Conservation (phyloP, 2,888 invertebrate genomes). For the Dasypogon diadema region DNA sequence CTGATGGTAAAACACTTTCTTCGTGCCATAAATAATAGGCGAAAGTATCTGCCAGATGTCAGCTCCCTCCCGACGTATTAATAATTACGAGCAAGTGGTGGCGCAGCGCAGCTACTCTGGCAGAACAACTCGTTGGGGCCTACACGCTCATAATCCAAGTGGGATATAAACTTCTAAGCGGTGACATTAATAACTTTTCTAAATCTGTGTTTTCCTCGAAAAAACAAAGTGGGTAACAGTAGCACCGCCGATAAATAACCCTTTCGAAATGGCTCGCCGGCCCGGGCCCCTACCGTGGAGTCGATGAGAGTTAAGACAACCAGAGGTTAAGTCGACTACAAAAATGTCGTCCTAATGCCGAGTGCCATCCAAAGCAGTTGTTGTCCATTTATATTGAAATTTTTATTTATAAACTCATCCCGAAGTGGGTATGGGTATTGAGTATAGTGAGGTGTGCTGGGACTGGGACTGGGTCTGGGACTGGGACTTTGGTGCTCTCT, state of each 20-base stretch:
- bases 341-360: slow-evolving; percentile 15
- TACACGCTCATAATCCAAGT: slow-evolving; percentile 14
- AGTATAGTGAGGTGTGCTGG: too few relatives aligned
- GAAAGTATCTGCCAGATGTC: slow-evolving; percentile 33
- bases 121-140: not conserved
- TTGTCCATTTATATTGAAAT: slow-evolving; percentile 37
- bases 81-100: slow-evolving; percentile 35
- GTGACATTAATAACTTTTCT: slow-evolving; percentile 27
- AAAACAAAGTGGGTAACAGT: not conserved
- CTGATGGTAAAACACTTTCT: slow-evolving; percentile 37
- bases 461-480: not conserved
- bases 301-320: slow-evolving; percentile 4
- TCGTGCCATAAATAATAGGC: slow-evolving; percentile 38
- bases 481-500: not conserved
- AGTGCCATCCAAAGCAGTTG: slow-evolving; percentile 6
- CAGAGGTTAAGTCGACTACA: slow-evolving; percentile 29
- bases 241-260: slow-evolving; percentile 46
- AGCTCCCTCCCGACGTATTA: slow-evolving; percentile 10
- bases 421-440: not conserved
- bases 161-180: slow-evolving; percentile 17
- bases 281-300: not conserved
- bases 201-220: slow-evolving; percentile 17
- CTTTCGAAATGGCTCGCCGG: slow-evolving; percentile 7
- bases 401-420: slow-evolving; percentile 43
- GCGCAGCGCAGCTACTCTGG: not conserved